Conservation (phyloP, 2,113 vertebrate species). For the Scartelaos histophorus region DNA sequence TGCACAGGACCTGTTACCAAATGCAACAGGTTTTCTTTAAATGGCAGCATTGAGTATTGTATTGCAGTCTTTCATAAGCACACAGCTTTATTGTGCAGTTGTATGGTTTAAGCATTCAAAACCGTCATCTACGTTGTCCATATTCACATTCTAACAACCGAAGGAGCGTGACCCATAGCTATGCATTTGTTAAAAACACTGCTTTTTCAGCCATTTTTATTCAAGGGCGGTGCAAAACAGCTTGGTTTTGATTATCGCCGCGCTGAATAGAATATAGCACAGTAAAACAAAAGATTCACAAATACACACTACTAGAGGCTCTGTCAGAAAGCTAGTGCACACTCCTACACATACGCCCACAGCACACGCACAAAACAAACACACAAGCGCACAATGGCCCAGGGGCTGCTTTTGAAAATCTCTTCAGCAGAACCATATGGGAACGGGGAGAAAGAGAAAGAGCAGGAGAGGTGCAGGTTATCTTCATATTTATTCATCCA, state of each 20-base stretch:
- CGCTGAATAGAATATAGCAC: slow-evolving; percentile 54
- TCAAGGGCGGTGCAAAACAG: slow-evolving; percentile 43
- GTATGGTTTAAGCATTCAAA: not conserved
- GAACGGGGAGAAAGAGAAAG: slow-evolving; percentile 45
- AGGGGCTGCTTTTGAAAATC: slow-evolving; percentile 64
- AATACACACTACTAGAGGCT: slow-evolving; percentile 72
- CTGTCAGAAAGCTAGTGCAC: slow-evolving; percentile 71
- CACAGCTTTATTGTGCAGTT: not conserved
- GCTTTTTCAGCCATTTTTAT: slow-evolving; percentile 22
- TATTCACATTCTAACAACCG: not conserved
- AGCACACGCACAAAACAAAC: slow-evolving; percentile 19
- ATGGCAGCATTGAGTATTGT: not conserved
- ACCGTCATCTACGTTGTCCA: slow-evolving; percentile 3
- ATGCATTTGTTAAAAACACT: slow-evolving; percentile 29
- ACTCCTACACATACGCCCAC: slow-evolving; percentile 53
- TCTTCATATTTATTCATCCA: slow-evolving; percentile 79
- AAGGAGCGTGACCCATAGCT: slow-evolving; percentile 23
- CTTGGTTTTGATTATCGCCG: slow-evolving; percentile 52
- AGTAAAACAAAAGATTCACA: slow-evolving; percentile 71
- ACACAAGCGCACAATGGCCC: slow-evolving; percentile 52
- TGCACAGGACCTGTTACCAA: not conserved
- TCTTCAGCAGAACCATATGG: slow-evolving; percentile 66
- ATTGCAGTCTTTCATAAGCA: not conserved
- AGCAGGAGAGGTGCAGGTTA: slow-evolving; percentile 68
- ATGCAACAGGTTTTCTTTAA: not conserved